phyloP scores from a whole-genome alignment of 2,113 vertebrate species.

The Oryzias woworae region DNA sequence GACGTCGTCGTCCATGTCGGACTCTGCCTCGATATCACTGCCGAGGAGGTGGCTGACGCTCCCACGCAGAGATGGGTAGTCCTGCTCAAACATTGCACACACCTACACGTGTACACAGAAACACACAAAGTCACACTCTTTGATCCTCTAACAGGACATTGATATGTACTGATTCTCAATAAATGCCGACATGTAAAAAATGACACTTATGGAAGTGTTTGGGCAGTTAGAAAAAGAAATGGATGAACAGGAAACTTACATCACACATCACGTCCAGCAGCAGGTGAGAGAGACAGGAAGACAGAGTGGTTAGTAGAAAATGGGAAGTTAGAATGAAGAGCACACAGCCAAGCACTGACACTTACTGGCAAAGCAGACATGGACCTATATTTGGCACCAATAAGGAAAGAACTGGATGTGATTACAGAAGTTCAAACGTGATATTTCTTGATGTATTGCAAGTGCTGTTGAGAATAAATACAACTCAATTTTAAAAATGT shows the following conservation, averaged over 20 bases:
- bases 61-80: constrained; percentile 84
- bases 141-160: too few species aligned
- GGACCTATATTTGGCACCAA: constrained; percentile 30
- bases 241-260: constrained; percentile 70
- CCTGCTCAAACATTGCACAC: constrained; percentile 79
- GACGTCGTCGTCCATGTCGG: constrained; percentile 89
- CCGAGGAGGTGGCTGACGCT: constrained; percentile 83
- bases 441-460: constrained; percentile 7
- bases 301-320: constrained; percentile 70
- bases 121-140: background rate
- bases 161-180: background rate
- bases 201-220: constrained; percentile 13
- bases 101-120: constrained; percentile 42
- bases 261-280: constrained; percentile 71
- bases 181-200: constrained; percentile 27
- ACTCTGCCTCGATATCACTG: constrained; percentile 88
- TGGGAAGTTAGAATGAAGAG: constrained; percentile 56
- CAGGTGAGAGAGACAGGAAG: constrained; percentile 65
- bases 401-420: constrained; percentile 21
- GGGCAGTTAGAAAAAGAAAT: constrained; percentile 44
- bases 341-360: constrained; percentile 39
- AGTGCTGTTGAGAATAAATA: background rate
- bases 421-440: constrained; percentile 34
- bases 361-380: constrained; percentile 53
- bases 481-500: too few species aligned